Percentiles rank a stretch among this genome's conserved stretches.
These are phyloP conservation scores for Paramormyrops kingsleyae DNA, from an alignment of 2,113 vertebrate species.

Conservation along the genomic window DNA sequence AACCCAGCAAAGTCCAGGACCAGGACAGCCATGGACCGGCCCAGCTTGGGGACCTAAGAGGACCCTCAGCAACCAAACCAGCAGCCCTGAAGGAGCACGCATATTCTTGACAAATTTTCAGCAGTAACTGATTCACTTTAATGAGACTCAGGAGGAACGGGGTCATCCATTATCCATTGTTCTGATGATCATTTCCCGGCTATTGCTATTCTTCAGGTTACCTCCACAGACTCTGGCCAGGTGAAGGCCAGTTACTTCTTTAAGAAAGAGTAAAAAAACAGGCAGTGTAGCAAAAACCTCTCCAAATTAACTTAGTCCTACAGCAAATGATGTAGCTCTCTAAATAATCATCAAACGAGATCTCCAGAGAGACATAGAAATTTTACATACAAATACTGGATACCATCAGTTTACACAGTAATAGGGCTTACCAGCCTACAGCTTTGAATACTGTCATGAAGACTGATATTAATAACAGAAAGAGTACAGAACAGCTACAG, in stretches of 20 bases:
- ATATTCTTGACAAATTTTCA: background rate
- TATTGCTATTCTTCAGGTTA: background rate
- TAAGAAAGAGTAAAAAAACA: background rate
- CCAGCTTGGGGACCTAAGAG: background rate
- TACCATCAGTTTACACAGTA: background rate
- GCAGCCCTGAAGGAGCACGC: background rate
- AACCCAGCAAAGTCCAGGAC: background rate
- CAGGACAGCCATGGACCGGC: background rate
- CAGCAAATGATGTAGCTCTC: background rate
- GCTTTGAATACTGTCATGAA: background rate
- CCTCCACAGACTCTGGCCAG: background rate
- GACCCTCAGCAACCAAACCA: background rate
- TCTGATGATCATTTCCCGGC: background rate
- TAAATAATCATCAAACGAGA: background rate
- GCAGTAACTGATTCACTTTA: background rate
- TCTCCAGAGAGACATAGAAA: background rate
- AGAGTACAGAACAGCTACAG: background rate
- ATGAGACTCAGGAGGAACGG: background rate
- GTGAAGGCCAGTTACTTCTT: background rate
- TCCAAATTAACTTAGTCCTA: background rate
- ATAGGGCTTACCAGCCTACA: background rate
- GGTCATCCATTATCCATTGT: background rate
- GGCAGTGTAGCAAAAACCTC: background rate
- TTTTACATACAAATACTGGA: background rate
- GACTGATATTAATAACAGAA: background rate